These are phyloP conservation scores for Tokudaia tokunoshimensis DNA, from an alignment of 2,797 vertebrate genomes.

Conservation along the genomic window DNA sequence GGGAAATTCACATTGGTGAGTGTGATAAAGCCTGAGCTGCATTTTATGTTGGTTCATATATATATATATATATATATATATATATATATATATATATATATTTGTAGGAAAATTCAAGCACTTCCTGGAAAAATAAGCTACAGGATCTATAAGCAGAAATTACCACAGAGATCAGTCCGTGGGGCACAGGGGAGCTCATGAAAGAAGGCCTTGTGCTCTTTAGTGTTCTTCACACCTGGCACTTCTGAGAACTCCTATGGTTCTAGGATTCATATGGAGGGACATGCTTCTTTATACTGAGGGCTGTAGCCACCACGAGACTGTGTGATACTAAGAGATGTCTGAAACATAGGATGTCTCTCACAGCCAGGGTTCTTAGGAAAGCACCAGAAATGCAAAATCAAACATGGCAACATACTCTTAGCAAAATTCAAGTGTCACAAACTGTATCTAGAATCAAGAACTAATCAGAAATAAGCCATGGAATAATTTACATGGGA, in stretches of 20 bases:
- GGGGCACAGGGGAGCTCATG: not conserved
- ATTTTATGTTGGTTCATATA: conserved; percentile 51
- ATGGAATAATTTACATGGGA: not conserved
- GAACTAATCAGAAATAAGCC: conserved; percentile 31
- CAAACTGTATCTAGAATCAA: not conserved
- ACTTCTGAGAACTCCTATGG: not conserved
- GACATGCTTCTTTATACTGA: not conserved
- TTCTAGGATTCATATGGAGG: not conserved
- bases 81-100: not conserved
- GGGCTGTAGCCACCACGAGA: not conserved
- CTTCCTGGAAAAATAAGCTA: conserved; percentile 9
- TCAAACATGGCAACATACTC: not conserved
- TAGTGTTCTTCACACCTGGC: not conserved
- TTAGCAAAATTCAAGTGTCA: conserved; percentile 37
- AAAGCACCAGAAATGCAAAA: not conserved
- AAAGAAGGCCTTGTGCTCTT: not conserved
- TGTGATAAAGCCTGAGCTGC: conserved; percentile 21
- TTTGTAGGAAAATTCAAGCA: not conserved
- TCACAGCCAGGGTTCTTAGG: not conserved
- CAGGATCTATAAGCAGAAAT: not conserved
- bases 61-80: no score
- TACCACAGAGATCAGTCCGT: not conserved
- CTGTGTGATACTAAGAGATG: not conserved
- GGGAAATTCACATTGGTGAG: not conserved
- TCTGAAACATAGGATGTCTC: not conserved